These are phyloP conservation scores for Gobio occitaniae DNA, from an alignment of 2,797 vertebrate genomes.

Conservation along the genomic window DNA sequence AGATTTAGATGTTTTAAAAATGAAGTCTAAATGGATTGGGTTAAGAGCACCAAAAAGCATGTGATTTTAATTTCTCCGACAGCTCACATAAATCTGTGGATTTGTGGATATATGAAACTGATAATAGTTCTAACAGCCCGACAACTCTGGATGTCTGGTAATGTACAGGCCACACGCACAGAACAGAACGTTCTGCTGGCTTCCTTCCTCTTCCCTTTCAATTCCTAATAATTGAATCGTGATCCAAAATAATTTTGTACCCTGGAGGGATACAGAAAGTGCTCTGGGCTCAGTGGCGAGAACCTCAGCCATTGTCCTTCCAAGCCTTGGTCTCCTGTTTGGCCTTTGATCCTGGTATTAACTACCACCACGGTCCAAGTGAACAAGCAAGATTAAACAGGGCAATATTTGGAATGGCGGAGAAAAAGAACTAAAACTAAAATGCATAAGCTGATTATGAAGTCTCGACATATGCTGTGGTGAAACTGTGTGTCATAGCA, in stretches of 20 bases:
- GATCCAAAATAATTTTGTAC: background rate
- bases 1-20: slow-evolving; percentile 82
- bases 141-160: slow-evolving; percentile 68
- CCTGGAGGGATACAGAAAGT: background rate
- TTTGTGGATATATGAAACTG: slow-evolving; percentile 77
- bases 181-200: background rate
- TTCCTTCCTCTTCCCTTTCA: background rate
- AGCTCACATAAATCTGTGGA: slow-evolving; percentile 79
- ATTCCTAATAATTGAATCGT: background rate
- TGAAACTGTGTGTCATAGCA: slow-evolving; percentile 67
- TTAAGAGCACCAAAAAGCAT: slow-evolving; percentile 81
- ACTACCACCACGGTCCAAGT: slow-evolving; percentile 29
- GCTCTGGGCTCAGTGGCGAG: slow-evolving; percentile 32
- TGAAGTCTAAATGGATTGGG: slow-evolving; percentile 80
- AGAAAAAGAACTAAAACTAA: slow-evolving; percentile 61
- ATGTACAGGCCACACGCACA: slow-evolving; percentile 61
- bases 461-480: slow-evolving; percentile 79
- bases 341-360: slow-evolving; percentile 40
- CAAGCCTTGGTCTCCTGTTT: slow-evolving; percentile 72
- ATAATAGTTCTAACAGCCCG: slow-evolving; percentile 74
- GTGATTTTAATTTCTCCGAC: slow-evolving; percentile 82
- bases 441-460: slow-evolving; percentile 79
- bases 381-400: slow-evolving; percentile 67
- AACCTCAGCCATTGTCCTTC: slow-evolving; percentile 75
- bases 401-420: slow-evolving; percentile 69